These are phyloP conservation scores for Danio jaintianensis DNA, from an alignment of 2,797 vertebrate species.

Conservation along the genomic window DNA sequence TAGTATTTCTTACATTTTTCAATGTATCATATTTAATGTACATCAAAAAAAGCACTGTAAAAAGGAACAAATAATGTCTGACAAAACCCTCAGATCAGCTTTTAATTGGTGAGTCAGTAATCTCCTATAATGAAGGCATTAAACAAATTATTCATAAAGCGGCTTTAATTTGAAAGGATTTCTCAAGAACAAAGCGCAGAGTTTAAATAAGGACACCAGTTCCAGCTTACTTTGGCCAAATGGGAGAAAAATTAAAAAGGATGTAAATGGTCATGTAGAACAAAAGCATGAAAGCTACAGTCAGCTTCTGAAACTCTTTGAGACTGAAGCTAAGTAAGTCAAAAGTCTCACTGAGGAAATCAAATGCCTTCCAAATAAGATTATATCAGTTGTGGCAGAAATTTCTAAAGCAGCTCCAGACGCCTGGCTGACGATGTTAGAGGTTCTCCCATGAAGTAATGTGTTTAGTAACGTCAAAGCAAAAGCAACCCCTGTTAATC, in stretches of 20 bases:
- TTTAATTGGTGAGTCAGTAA: not conserved
- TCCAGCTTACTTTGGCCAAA: not conserved
- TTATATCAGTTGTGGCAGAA: slow-evolving; percentile 26
- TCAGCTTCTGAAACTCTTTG: slow-evolving; percentile 22
- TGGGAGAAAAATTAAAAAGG: not conserved
- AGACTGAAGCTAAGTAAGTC: slow-evolving; percentile 20
- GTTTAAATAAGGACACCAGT: slow-evolving; percentile 32
- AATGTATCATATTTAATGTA: not conserved
- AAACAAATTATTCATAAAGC: not conserved
- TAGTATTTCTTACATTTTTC: not conserved
- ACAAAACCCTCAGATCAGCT: not conserved
- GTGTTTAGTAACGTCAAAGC: slow-evolving; percentile 45
- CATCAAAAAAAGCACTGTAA: not conserved
- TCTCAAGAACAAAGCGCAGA: not conserved
- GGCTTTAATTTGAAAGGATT: not conserved
- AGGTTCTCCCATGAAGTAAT: slow-evolving; percentile 43
- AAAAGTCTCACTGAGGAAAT: slow-evolving; percentile 24
- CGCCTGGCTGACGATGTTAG: slow-evolving; percentile 20
- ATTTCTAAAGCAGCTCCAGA: slow-evolving; percentile 35
- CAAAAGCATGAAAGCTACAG: slow-evolving; percentile 1
- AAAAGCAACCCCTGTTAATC: slow-evolving; percentile 31
- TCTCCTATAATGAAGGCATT: not conserved
- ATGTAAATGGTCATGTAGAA: slow-evolving; percentile 9
- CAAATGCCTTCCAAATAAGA: slow-evolving; percentile 28
- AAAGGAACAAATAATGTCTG: not conserved